Conservation (phyloP, 2,113 vertebrate species). For the Pseudopipra pipra region DNA sequence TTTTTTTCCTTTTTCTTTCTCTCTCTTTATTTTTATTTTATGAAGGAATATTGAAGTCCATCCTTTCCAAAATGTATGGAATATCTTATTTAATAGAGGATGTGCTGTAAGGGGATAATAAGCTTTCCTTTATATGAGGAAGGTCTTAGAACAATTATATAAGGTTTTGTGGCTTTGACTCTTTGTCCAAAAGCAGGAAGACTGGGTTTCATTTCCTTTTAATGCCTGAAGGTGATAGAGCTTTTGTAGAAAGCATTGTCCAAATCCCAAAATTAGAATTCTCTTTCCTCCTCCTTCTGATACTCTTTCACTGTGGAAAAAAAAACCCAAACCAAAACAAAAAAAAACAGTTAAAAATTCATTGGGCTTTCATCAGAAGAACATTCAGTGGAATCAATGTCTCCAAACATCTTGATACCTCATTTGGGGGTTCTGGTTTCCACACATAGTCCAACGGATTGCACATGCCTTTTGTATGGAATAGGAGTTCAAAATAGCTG, state of each 20-base stretch:
- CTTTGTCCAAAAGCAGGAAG: background rate
- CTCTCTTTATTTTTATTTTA: rapidly evolving
- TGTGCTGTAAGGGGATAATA: background rate
- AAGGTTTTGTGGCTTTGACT: background rate
- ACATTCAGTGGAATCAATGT: background rate
- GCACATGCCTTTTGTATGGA: background rate
- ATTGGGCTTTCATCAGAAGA: background rate
- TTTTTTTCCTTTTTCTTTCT: background rate
- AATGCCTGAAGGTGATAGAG: background rate
- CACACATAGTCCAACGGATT: rapidly evolving
- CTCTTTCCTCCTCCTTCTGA: background rate
- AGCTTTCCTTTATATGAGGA: background rate
- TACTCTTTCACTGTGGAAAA: background rate
- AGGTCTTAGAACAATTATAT: background rate
- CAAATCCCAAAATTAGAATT: background rate
- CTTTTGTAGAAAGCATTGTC: background rate
- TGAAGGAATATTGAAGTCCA: background rate
- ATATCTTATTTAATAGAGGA: background rate
- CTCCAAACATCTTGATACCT: background rate
- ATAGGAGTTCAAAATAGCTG: background rate
- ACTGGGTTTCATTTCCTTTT: background rate
- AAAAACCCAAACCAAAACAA: background rate
- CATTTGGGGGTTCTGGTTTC: background rate
- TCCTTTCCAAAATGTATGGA: background rate
- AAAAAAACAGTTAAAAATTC: background rate